phyloP scores from a whole-genome alignment of 2,888 invertebrate genomes.

The Megaustenia siamemsis region DNA sequence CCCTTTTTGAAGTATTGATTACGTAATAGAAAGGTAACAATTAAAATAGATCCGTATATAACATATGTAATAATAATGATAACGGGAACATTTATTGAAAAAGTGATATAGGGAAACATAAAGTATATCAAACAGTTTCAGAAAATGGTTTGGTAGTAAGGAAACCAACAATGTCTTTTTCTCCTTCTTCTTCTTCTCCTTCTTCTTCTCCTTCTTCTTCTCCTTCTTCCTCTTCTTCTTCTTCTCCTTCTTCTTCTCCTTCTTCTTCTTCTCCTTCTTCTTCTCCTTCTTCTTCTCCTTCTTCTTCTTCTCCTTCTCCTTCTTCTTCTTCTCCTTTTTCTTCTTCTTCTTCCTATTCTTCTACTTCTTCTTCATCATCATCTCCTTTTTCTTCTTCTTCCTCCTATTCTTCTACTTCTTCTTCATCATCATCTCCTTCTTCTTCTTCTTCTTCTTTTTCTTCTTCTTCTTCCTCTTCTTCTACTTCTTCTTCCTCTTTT shows the following conservation, averaged over 20 bases:
- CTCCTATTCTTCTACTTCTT: neutral
- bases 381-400: neutral
- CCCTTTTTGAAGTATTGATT: too few species aligned
- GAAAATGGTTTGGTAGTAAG: too few species aligned
- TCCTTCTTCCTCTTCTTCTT: slow-evolving; percentile 21
- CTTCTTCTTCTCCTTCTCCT: neutral
- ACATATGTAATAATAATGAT: too few species aligned
- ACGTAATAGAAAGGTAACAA: too few species aligned
- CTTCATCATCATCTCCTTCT: neutral
- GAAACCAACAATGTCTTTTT: too few species aligned
- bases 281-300: slow-evolving; percentile 20
- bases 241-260: slow-evolving; percentile 5
- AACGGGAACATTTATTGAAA: too few species aligned
- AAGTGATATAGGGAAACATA: too few species aligned
- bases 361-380: neutral
- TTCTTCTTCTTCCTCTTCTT: slow-evolving; percentile 18
- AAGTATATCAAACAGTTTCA: too few species aligned
- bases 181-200: slow-evolving; percentile 24
- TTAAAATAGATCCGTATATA: too few species aligned
- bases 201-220: slow-evolving; percentile 26
- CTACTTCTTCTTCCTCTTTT: slow-evolving; percentile 7
- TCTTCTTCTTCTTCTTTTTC: slow-evolving; percentile 4
- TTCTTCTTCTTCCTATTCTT: neutral
- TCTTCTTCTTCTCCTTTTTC: neutral
- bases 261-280: slow-evolving; percentile 29